phyloP scores from a whole-genome alignment of 2,113 vertebrate species.

The Lamprologus tigripictilis region DNA sequence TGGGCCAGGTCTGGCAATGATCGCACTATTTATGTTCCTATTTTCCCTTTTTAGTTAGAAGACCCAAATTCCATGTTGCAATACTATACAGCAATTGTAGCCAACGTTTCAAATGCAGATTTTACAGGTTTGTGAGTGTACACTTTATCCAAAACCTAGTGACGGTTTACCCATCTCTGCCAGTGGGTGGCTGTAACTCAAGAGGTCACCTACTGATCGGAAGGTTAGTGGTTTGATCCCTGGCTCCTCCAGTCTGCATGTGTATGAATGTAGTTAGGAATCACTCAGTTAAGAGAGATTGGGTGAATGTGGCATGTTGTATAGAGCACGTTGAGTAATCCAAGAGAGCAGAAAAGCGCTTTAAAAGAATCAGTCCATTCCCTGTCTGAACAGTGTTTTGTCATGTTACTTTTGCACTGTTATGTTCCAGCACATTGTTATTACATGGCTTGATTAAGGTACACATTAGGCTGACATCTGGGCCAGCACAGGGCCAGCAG shows the following conservation, averaged over 20 bases:
- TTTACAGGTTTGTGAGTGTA: neutral
- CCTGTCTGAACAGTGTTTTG: accelerated
- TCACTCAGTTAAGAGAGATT: neutral
- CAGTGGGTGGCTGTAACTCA: neutral
- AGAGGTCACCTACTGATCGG: accelerated
- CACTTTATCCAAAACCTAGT: neutral
- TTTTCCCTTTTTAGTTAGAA: neutral
- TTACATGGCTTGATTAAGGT: neutral
- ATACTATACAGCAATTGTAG: accelerated
- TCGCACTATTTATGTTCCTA: accelerated
- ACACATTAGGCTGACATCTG: neutral
- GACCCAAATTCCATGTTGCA: neutral
- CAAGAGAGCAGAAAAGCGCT: neutral
- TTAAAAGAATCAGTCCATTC: neutral
- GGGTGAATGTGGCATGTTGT: neutral
- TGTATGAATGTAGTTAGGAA: neutral
- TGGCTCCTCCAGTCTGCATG: neutral
- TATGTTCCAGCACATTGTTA: neutral
- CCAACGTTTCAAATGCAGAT: neutral
- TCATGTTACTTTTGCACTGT: neutral
- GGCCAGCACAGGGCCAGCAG: neutral
- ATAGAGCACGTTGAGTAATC: neutral
- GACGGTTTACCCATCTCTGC: accelerated
- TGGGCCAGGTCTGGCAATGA: no score
- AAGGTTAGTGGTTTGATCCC: neutral